Evolutionary conservation across 2,797 vertebrate genomes (phyloP).

Genomic region (Sebastes baramenuke): DNA sequence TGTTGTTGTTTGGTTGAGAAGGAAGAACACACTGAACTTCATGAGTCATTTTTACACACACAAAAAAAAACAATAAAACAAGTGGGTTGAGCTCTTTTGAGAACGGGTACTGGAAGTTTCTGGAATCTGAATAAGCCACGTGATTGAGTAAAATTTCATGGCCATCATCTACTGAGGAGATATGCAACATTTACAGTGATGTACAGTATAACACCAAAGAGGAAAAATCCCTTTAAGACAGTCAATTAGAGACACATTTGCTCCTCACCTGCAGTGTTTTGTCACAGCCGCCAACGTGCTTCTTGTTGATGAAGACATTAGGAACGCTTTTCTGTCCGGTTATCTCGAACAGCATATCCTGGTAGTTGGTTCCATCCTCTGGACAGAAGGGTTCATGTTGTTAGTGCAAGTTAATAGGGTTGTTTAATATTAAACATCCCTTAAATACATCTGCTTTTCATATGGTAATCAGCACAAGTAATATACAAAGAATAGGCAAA

Average conservation of each 20-base stretch:
- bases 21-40: neutral
- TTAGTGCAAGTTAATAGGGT: neutral
- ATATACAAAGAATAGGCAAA: neutral
- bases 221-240: neutral
- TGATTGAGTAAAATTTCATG: neutral
- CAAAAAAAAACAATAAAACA: neutral
- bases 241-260: neutral
- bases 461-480: neutral
- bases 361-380: constrained; percentile 88
- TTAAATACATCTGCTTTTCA: neutral
- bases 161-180: neutral
- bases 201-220: neutral
- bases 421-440: neutral
- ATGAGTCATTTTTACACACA: neutral
- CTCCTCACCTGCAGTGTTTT: constrained; percentile 88
- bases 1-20: neutral
- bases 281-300: constrained; percentile 92
- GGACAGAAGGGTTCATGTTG: neutral
- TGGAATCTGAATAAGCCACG: neutral
- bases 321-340: constrained; percentile 95
- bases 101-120: neutral
- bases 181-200: neutral
- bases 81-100: neutral
- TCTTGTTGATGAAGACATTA: constrained; percentile 95
- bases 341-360: constrained; percentile 89